Percentiles rank a stretch among this genome's conserved stretches.
phyloP scores from a whole-genome alignment of 2,113 vertebrate genomes.

The Podiceps cristatus region DNA sequence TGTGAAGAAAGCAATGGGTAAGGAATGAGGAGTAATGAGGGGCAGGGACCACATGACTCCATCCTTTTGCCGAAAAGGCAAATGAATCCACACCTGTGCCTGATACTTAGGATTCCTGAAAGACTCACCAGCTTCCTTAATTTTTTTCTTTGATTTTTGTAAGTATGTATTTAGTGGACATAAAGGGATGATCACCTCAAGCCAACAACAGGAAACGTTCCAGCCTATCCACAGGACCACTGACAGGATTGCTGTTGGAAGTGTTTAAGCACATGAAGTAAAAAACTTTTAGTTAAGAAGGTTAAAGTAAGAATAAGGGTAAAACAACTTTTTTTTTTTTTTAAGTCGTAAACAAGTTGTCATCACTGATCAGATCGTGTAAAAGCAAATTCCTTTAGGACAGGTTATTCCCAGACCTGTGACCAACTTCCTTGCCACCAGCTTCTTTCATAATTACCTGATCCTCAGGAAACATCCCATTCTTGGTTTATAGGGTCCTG shows the following conservation, averaged over 20 bases:
- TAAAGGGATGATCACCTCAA: neutral
- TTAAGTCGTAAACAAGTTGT: neutral
- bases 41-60: neutral
- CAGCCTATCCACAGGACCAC: neutral
- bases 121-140: neutral
- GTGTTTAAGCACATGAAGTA: neutral
- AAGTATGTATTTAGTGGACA: neutral
- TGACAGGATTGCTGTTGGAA: neutral
- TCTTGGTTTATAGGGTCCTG: neutral
- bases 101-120: neutral
- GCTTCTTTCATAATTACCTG: neutral
- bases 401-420: neutral
- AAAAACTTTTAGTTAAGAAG: neutral
- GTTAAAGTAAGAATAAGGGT: neutral
- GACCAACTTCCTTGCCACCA: neutral
- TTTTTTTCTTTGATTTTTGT: neutral
- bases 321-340: neutral
- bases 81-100: rapidly evolving
- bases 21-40: neutral
- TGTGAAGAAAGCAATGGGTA: neutral
- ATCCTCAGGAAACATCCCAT: neutral
- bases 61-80: neutral
- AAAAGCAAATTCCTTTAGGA: neutral
- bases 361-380: rapidly evolving
- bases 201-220: neutral